A percentile compares a stretch with the other conserved stretches of the same genome.
phyloP scores from a whole-genome alignment of 2,888 invertebrate genomes.

The Megastigmus dorsalis region DNA sequence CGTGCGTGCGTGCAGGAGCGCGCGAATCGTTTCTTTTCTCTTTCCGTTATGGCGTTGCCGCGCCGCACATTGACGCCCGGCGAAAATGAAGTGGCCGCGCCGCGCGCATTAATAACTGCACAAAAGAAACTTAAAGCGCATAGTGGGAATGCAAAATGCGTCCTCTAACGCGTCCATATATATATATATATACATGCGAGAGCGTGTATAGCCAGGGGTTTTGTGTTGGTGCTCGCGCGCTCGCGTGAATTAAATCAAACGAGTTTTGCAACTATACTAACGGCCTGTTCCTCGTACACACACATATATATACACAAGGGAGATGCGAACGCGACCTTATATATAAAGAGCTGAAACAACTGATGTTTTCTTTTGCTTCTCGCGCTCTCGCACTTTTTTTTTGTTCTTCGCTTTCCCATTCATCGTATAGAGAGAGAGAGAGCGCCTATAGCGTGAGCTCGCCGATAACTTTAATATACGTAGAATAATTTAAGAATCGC shows the following conservation, averaged over 20 bases:
- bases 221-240: slow-evolving; percentile 13
- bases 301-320: no score
- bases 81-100: slow-evolving; percentile 71
- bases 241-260: slow-evolving; percentile 67
- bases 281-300: slow-evolving; percentile 42
- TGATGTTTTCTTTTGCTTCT: slow-evolving; percentile 41
- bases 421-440: neutral
- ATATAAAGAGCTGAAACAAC: slow-evolving; percentile 43
- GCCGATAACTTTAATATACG: slow-evolving; percentile 30
- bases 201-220: no score
- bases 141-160: slow-evolving; percentile 47
- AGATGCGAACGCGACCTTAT: neutral
- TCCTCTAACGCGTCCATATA: neutral
- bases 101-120: slow-evolving; percentile 70
- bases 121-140: slow-evolving; percentile 63
- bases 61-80: slow-evolving; percentile 50
- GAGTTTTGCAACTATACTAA: slow-evolving; percentile 63
- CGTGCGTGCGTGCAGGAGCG: no score
- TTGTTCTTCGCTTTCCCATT: slow-evolving; percentile 1
- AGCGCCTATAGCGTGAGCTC: neutral
- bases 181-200: neutral
- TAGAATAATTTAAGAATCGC: neutral
- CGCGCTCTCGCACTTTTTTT: neutral
- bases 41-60: no score
- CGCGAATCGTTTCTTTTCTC: slow-evolving; percentile 49